phyloP scores from a whole-genome alignment of 2,888 invertebrate genomes.

The Stenolophus ochropezus region DNA sequence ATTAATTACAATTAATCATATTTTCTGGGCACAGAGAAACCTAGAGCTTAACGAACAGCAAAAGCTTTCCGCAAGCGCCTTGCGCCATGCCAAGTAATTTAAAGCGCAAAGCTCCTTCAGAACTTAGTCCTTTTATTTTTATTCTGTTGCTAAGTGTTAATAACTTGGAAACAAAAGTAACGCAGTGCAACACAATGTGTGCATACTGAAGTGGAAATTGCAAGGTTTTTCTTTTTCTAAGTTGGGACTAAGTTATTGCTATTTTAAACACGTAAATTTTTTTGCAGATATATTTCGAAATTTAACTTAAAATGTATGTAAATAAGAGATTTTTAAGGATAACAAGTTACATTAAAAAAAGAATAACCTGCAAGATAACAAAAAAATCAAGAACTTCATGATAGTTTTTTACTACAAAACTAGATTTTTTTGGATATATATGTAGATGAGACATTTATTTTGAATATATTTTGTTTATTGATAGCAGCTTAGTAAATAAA shows the following conservation, averaged over 20 bases:
- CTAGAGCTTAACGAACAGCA: neutral
- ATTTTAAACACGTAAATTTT: neutral
- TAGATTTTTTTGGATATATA: too few relatives aligned
- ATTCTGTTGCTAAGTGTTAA: slow-evolving; percentile 27
- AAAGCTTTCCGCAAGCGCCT: slow-evolving; percentile 4
- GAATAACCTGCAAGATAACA: too few relatives aligned
- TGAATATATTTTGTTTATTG: too few relatives aligned
- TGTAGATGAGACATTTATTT: too few relatives aligned
- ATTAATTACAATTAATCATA: slow-evolving; percentile 45
- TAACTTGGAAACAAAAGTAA: slow-evolving; percentile 38
- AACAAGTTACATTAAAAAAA: too few relatives aligned
- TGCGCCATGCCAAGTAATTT: slow-evolving; percentile 7
- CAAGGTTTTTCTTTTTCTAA: neutral
- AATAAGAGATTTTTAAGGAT: neutral
- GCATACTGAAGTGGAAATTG: slow-evolving; percentile 6
- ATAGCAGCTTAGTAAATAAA: too few relatives aligned
- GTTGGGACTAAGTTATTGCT: neutral
- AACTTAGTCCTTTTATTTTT: slow-evolving; percentile 27
- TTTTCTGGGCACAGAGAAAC: slow-evolving; percentile 2
- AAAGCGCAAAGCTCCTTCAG: neutral
- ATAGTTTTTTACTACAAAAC: too few relatives aligned
- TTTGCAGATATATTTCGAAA: neutral
- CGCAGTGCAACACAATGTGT: slow-evolving; percentile 8
- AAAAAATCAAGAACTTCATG: too few relatives aligned
- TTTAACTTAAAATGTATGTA: neutral